Conservation (phyloP, 1,140 invertebrate genomes). For the Zaprionus tsacasi region DNA sequence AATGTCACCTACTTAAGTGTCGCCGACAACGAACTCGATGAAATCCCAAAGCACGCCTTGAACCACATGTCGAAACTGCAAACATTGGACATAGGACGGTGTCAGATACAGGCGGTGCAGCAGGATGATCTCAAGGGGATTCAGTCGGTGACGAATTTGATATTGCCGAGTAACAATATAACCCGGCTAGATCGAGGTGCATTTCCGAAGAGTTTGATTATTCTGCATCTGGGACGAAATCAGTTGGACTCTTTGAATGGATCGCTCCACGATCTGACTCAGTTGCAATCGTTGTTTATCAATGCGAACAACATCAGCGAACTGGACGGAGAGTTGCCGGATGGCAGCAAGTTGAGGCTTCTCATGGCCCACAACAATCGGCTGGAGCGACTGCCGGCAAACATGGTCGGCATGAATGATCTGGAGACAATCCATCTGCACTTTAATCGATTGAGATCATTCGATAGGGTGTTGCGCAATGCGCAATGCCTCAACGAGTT, state of each 20-base stretch:
- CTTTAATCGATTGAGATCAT: conserved; percentile 88
- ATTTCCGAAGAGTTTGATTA: conserved; percentile 87
- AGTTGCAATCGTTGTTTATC: conserved; percentile 91
- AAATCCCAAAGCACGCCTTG: conserved; percentile 89
- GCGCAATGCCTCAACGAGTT: conserved; percentile 87
- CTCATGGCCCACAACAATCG: conserved; percentile 90
- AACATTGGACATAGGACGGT: conserved; percentile 90
- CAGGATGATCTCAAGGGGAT: conserved; percentile 89
- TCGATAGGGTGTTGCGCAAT: conserved; percentile 89
- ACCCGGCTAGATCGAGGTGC: conserved; percentile 88
- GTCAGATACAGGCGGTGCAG: conserved; percentile 87
- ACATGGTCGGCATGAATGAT: conserved; percentile 87
- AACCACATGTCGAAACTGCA: conserved; percentile 89
- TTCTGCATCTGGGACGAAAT: conserved; percentile 90
- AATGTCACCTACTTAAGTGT: conserved; percentile 89
- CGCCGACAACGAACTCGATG: conserved; percentile 89
- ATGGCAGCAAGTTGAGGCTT: conserved; percentile 87
- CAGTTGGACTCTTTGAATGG: conserved; percentile 89
- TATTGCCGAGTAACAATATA: conserved; percentile 90
- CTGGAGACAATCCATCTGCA: conserved; percentile 89
- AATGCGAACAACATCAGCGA: conserved; percentile 90
- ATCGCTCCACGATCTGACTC: conserved; percentile 88
- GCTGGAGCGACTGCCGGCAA: conserved; percentile 88
- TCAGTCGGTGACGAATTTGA: conserved; percentile 87
- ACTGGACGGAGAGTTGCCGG: conserved; percentile 90